Percentiles rank a stretch among this genome's conserved stretches.
phyloP scores from a whole-genome alignment of 2,113 vertebrate genomes.

The Noctilio leporinus region DNA sequence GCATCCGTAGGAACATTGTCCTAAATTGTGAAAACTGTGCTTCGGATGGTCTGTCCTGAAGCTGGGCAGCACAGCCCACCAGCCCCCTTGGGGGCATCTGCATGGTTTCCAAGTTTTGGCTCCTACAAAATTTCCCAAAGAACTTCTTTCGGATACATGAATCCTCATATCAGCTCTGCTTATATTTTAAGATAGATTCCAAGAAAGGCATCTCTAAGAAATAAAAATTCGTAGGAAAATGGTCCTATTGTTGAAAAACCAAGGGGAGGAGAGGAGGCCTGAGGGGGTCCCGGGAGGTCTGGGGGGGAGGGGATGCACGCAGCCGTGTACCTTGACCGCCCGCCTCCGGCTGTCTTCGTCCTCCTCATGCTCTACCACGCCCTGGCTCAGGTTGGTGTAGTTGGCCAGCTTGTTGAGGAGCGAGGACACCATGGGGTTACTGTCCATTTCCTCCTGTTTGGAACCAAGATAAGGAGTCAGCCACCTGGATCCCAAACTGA shows the following conservation, averaged over 20 bases:
- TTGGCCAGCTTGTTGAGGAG: slow-evolving; percentile 95
- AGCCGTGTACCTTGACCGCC: slow-evolving; percentile 74
- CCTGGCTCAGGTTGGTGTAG: slow-evolving; percentile 97
- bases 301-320: rapidly evolving
- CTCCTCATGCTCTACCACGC: slow-evolving; percentile 94
- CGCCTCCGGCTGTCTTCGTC: slow-evolving; percentile 88
- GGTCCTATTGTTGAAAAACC: too few species aligned
- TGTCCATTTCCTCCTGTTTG: slow-evolving; percentile 96
- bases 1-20: neutral
- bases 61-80: neutral
- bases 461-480: rapidly evolving
- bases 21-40: neutral
- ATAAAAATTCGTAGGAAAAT: neutral
- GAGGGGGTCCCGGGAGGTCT: neutral
- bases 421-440: slow-evolving; percentile 97
- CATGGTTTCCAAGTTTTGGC: neutral
- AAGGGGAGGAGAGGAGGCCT: too few species aligned
- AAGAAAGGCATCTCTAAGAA: neutral
- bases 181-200: neutral
- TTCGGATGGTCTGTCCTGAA: neutral
- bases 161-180: neutral
- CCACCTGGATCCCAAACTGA: rapidly evolving
- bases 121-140: neutral
- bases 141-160: neutral
- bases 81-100: neutral